A percentile compares a stretch with the other conserved stretches of the same genome.
These are phyloP conservation scores for Eleginops maclovinus DNA, from an alignment of 2,113 vertebrate genomes.

Conservation along the genomic window DNA sequence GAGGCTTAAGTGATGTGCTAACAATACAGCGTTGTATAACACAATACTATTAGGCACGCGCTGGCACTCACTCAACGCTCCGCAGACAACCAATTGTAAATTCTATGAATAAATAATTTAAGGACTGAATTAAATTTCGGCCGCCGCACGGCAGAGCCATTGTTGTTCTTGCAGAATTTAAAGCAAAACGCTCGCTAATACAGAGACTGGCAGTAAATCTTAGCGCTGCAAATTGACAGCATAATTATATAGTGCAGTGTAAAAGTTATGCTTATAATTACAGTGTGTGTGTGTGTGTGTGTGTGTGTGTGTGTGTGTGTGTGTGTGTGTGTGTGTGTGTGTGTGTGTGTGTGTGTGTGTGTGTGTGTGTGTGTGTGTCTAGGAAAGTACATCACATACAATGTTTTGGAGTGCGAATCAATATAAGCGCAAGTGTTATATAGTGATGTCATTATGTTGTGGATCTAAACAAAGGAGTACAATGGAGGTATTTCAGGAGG, in stretches of 20 bases:
- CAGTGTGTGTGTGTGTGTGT: constrained; percentile 19
- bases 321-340: too few species aligned
- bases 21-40: constrained; percentile 68
- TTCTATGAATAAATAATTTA: constrained; percentile 72
- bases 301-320: constrained; percentile 1
- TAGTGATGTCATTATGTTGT: too few species aligned
- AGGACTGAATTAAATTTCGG: constrained; percentile 59
- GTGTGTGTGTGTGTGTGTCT: too few species aligned
- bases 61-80: constrained; percentile 47
- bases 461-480: too few species aligned
- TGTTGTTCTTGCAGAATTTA: constrained; percentile 55
- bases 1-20: constrained; percentile 56
- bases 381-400: too few species aligned
- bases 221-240: constrained; percentile 54
- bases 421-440: too few species aligned
- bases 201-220: constrained; percentile 45
- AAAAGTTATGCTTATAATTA: constrained; percentile 67
- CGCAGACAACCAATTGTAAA: constrained; percentile 62
- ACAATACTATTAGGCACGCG: constrained; percentile 61
- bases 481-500: too few species aligned
- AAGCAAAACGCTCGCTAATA: constrained; percentile 20
- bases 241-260: constrained; percentile 56
- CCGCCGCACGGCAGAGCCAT: constrained; percentile 4
- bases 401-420: too few species aligned
- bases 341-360: too few species aligned